Base-by-base conservation (phyloP, 1,140 invertebrate genomes). In the Drosophila triauraria region DNA sequence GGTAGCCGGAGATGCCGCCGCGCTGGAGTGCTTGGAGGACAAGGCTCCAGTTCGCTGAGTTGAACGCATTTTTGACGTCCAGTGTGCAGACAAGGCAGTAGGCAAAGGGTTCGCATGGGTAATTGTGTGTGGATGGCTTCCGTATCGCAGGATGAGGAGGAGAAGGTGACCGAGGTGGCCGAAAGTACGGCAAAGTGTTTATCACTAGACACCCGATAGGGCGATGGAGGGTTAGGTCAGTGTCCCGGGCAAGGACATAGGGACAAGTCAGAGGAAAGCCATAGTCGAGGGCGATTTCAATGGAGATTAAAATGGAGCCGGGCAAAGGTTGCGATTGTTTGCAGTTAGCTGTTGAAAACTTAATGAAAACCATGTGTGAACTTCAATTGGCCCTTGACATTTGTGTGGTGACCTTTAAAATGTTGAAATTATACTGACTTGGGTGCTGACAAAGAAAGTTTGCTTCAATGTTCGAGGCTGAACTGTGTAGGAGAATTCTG, bases 101-200 rank as follows among this genome's bases (percentile, higher is more conserved):
- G n/a, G n/a, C n/a, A 71, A 86, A 88, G 80, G 83, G 85, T 86
- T 87, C 62, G 87, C 87, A 80, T 83, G 76, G 79, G 80, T 82
- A 86, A 86, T 87, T 86, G 75, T 68, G 75, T 78, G 75, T 69
- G 74, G 75, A 78, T 78, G 75, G 74, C 56, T 78, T 65, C 47
- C 53, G 46, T 53, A 77, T 77, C 68, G 53, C 53, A 38, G 53
- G 10, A 78, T 43, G 64, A 23, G 62, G 20, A 30, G 27, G 62
- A 32, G 20, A 20, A 20, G 20, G 20, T 20, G 20, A 1, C 20
- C 20, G 20, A 20, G 62, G 15, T 64, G 71, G 72, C 27, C 48
- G 51, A 51, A 40, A 57, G 48, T 68, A 48, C 48, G 48, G 64
- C 48, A 78, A 69, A 78, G 75, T 69, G 75, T 77, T 69, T 78